These are phyloP conservation scores for Hirudo medicinalis DNA, from an alignment of 1,140 invertebrate species.

Conservation along the genomic window DNA sequence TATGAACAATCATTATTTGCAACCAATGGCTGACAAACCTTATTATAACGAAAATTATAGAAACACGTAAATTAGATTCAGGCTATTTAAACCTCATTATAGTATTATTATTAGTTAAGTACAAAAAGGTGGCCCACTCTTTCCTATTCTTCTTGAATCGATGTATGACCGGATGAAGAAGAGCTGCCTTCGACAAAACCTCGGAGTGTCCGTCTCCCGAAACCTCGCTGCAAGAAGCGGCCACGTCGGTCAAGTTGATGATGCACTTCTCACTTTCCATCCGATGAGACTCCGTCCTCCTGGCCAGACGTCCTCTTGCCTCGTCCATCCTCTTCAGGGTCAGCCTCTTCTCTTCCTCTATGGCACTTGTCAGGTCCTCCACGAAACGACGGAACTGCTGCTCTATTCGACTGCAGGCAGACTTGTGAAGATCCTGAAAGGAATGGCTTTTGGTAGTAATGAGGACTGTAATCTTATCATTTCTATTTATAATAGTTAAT, in stretches of 20 bases:
- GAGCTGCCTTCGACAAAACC: constrained; percentile 27
- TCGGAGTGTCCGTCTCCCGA: constrained; percentile 26
- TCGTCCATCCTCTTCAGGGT: constrained; percentile 24
- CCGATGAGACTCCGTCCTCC: constrained; percentile 23
- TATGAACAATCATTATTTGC: too few relatives aligned
- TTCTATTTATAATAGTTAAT: too few relatives aligned
- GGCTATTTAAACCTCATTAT: too few relatives aligned
- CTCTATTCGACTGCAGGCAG: constrained; percentile 27
- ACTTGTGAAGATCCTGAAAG: constrained; percentile 27
- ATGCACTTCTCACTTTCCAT: constrained; percentile 24
- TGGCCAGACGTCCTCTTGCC: constrained; percentile 21
- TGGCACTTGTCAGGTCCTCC: constrained; percentile 27
- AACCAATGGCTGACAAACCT: too few relatives aligned
- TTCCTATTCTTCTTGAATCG: constrained; percentile 16
- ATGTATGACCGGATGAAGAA: constrained; percentile 25
- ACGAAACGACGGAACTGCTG: constrained; percentile 30
- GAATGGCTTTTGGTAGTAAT: too few relatives aligned
- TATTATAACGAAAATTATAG: too few relatives aligned
- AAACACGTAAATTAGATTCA: too few relatives aligned
- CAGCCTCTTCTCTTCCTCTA: constrained; percentile 26
- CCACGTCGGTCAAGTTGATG: constrained; percentile 25
- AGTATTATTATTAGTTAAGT: too few relatives aligned
- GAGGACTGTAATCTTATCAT: too few relatives aligned
- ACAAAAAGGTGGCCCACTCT: not conserved
- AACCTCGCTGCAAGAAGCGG: constrained; percentile 28